Evolutionary conservation across 1,140 invertebrate species (phyloP).

Genomic region (Chironomus tepperi): DNA sequence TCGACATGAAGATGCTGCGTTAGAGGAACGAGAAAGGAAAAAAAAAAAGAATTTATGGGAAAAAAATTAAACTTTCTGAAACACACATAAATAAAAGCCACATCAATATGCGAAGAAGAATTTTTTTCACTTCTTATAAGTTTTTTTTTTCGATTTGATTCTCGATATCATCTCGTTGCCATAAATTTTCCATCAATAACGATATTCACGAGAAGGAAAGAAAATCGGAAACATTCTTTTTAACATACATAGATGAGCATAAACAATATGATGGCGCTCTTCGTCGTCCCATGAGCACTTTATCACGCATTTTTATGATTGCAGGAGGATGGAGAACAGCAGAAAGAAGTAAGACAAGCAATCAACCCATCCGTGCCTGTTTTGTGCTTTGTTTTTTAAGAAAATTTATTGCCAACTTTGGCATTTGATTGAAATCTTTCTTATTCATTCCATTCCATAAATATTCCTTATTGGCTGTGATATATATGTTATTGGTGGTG

Average conservation of each 20-base stretch:
- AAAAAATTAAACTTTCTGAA: conserved; percentile 23
- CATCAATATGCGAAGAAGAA: conserved; percentile 17
- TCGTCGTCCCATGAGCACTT: background rate
- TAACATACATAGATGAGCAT: conserved; percentile 2
- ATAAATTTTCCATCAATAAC: conserved; percentile 21
- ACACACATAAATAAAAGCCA: conserved; percentile 18
- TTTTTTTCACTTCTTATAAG: background rate
- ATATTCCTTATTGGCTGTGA: background rate
- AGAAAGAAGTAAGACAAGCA: no score
- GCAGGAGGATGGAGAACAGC: background rate
- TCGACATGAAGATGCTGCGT: background rate
- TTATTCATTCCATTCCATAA: background rate
- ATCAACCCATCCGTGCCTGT: no score
- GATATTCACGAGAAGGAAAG: background rate
- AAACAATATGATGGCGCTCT: background rate
- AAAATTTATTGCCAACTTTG: conserved; percentile 13
- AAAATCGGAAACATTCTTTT: background rate
- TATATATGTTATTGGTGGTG: background rate
- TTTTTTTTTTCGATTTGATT: conserved; percentile 16
- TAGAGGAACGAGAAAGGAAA: background rate
- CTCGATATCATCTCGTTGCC: conserved; percentile 9
- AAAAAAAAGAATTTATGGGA: background rate
- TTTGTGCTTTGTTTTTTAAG: background rate
- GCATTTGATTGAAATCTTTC: background rate
- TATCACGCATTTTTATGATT: conserved; percentile 14